Conservation (phyloP, 2,113 vertebrate genomes). For the Pedionomus torquatus region DNA sequence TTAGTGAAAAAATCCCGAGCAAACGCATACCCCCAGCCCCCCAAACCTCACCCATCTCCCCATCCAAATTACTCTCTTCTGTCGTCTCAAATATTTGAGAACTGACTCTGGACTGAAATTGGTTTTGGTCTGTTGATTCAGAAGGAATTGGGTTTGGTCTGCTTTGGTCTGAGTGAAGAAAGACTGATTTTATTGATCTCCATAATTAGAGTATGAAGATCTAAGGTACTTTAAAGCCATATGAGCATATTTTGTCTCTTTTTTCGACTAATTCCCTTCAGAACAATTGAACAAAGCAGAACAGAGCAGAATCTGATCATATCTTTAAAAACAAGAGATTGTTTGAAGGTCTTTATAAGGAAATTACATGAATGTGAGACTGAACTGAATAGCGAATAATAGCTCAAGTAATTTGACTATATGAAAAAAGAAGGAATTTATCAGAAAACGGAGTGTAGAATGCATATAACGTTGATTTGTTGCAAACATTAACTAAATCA, state of each 20-base stretch:
- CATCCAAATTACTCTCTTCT: not conserved
- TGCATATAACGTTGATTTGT: not conserved
- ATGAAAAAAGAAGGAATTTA: not conserved
- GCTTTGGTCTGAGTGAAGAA: not conserved
- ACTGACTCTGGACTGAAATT: not conserved
- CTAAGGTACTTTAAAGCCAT: not conserved
- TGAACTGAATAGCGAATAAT: not conserved
- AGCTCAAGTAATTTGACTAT: not conserved
- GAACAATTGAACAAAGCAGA: not conserved
- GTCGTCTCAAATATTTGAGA: not conserved
- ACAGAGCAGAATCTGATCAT: not conserved
- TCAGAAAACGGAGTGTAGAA: not conserved
- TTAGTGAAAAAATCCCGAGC: not conserved
- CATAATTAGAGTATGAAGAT: not conserved
- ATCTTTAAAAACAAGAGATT: not conserved
- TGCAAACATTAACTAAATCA: not conserved
- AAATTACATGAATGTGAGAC: not conserved
- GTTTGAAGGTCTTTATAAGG: not conserved
- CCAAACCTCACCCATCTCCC: not conserved
- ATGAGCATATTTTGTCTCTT: not conserved
- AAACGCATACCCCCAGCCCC: fast-evolving
- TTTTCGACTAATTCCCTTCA: not conserved
- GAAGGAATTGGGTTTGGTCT: not conserved
- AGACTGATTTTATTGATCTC: not conserved
- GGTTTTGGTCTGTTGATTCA: not conserved